phyloP scores from a whole-genome alignment of 2,113 vertebrate species.

The Anoplopoma fimbria region DNA sequence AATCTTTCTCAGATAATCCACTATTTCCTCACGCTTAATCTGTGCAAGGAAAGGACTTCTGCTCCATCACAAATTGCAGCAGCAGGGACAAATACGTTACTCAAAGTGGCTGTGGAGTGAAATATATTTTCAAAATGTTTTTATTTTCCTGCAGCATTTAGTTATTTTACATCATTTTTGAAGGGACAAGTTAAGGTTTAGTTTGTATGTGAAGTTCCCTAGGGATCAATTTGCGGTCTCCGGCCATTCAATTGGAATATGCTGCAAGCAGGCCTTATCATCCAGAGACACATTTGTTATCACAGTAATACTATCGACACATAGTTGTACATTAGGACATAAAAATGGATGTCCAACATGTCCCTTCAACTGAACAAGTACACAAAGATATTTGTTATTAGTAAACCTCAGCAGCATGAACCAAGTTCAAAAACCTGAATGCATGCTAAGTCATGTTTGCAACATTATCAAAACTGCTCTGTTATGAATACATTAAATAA shows the following conservation, averaged over 20 bases:
- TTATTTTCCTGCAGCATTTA: slow-evolving; percentile 5
- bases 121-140: background rate
- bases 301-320: background rate
- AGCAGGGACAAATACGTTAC: background rate
- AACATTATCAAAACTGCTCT: background rate
- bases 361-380: background rate
- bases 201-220: background rate
- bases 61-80: slow-evolving; percentile 4
- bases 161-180: background rate
- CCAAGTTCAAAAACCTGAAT: background rate
- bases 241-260: background rate
- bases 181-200: background rate
- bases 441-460: background rate
- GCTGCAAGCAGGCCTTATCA: background rate
- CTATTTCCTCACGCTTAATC: slow-evolving; percentile 30
- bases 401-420: background rate
- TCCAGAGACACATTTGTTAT: background rate
- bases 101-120: background rate
- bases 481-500: background rate
- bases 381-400: background rate
- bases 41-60: slow-evolving; percentile 1
- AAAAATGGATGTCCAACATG: background rate
- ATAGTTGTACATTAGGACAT: too few species aligned
- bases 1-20: slow-evolving; percentile 55
- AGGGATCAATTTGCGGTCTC: slow-evolving; percentile 8